Base-by-base conservation (phyloP, 2,113 vertebrate species). In the Thamnaconus septentrionalis region DNA sequence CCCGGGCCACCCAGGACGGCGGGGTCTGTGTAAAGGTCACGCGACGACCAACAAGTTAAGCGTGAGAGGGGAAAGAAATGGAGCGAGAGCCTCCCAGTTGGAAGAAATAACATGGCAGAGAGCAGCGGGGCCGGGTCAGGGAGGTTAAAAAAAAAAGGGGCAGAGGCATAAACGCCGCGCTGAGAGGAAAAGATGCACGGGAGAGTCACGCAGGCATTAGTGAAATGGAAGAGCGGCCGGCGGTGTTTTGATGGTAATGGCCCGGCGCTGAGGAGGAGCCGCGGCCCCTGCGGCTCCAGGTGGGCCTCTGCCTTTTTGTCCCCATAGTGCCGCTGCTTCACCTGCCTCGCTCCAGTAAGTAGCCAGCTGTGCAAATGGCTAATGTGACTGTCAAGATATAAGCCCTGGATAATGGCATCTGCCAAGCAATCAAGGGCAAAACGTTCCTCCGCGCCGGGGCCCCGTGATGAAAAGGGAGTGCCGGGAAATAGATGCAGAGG, bases 381-480 rank as follows among this genome's bases (percentile, higher is more conserved):
- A 88, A 91, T 85, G 75, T 85, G 87, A 92, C 90, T 89, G 86
- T 81, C 71, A 76, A 84, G 88, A 90, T 80, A 86, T 80, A 88
- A 84, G 83, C 71, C 73, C 74, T 56, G 81, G 75, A 90, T 87
- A 90, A 88, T 88, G 84, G 84, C 89, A 80, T 89, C 87, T 89
- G 86, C 84, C 84, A 81, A 76, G 81, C 82, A 85, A 91, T 89
- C 87, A 87, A 61, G 80, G 75, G 71, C 80, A 79, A 31, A 31
- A 87, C 86, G 83, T 82, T 87, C 75, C 72, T 85, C 78, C 54
- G 79, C 69, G 67, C 66, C 72, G 41, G 66, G 62, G 59, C 8
- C 18, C 18, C 18, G 59, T 74, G 84, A 85, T 87, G 79, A 81
- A 84, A 83, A 83, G 63, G 54, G 72, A 75, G 73, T 6, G 3